Base-by-base conservation (phyloP, 2,888 invertebrate species). In the Amblyjoppa fuscipennis region DNA sequence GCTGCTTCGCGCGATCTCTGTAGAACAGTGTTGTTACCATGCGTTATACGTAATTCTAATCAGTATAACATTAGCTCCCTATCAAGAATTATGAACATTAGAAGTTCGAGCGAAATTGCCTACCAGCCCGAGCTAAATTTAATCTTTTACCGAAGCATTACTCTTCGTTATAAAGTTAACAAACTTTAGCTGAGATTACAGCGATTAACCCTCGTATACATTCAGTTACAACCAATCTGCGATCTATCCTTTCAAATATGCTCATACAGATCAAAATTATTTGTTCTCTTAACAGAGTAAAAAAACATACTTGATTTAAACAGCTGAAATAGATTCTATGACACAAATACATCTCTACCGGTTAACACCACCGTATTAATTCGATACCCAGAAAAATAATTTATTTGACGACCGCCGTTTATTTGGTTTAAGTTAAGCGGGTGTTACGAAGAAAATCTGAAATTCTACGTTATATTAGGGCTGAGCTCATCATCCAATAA, bases 11-110 rank as follows among this genome's bases (percentile, higher is more conserved):
- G 45, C 41, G 31, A 34, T 68, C 45, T 34, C 25, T 53, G 68
- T 74, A 73, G 16, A 51, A 64, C 61, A 69, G 61, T 68, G 74
- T 28, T 68, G 77, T 69, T 69, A 61, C 25, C 74, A 25, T 64
- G 68, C 73, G 74, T 41, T 38, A 69, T 41, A 69, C 61, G 61
- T 75, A 79, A 83, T 83, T 83, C 83, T 79, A 83, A 79, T 83
- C 74, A 79, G 83, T 70, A 83, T 51, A 78, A 79, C 78, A 78
- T 78, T 28, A 61, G 64, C 70, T 83, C 69, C 73, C 16, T 70
- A 83, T 83, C 74, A 70, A 83, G 74, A 83, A 75, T 79, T 70
- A 79, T 83, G 74, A 75, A 83, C 74, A 79, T 70, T 74, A 74
- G 79, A 64, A 79, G 83, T 79, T 83, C 69, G 70, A 69, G 74